Percentiles rank a stretch among this genome's conserved stretches.
These are phyloP conservation scores for Centropristis striata DNA, from an alignment of 2,113 vertebrate species.

Conservation along the genomic window DNA sequence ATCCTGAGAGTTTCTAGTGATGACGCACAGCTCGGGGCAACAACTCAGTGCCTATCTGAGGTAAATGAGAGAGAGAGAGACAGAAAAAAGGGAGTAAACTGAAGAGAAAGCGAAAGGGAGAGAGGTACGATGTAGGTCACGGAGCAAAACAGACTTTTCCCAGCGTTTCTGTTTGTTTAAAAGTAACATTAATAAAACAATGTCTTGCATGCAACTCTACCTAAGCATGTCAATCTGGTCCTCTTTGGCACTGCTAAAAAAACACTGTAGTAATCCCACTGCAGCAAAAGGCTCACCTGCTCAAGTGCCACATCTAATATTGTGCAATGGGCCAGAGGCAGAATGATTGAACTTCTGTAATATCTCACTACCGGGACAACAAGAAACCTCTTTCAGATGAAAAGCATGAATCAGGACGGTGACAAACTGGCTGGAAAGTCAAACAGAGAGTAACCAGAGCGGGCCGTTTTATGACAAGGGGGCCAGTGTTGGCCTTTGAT, in stretches of 20 bases:
- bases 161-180: constrained; percentile 6
- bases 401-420: constrained; percentile 76
- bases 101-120: background rate
- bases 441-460: constrained; percentile 80
- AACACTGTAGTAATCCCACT: background rate
- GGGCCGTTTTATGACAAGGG: constrained; percentile 71
- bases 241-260: constrained; percentile 1
- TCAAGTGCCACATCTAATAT: constrained; percentile 57
- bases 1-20: constrained; percentile 15
- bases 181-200: constrained; percentile 14
- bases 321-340: constrained; percentile 69
- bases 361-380: constrained; percentile 76
- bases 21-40: constrained; percentile 9
- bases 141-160: constrained; percentile 15
- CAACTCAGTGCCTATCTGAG: background rate
- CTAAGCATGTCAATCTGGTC: background rate
- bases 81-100: background rate
- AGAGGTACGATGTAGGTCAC: constrained; percentile 34
- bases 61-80: background rate
- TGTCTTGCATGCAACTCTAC: background rate
- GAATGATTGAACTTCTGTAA: constrained; percentile 77
- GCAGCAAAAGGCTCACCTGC: constrained; percentile 57
- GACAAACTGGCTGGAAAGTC: constrained; percentile 84
- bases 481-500: constrained; percentile 77
- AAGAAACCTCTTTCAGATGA: constrained; percentile 78